A percentile compares a stretch with the other conserved stretches of the same genome.
phyloP scores from a whole-genome alignment of 2,113 vertebrate genomes.

The Melierax canorus region DNA sequence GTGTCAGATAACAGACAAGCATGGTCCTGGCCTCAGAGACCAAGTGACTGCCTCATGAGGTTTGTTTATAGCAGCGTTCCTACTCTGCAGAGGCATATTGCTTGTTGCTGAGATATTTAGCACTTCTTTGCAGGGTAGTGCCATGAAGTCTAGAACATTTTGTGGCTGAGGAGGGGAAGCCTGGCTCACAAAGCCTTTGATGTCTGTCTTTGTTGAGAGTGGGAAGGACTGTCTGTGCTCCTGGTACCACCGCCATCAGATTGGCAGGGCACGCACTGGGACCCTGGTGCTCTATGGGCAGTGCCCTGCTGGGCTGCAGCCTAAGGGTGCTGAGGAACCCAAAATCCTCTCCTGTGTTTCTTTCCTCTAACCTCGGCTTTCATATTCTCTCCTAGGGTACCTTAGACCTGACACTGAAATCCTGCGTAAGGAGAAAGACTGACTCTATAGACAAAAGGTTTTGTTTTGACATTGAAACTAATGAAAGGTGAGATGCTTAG shows the following conservation, averaged over 20 bases:
- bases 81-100: background rate
- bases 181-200: background rate
- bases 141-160: background rate
- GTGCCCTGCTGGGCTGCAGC: background rate
- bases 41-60: fast-evolving
- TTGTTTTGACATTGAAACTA: slow-evolving; percentile 94
- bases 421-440: slow-evolving; percentile 89
- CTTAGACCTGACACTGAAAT: slow-evolving; percentile 85
- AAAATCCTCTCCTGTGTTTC: background rate
- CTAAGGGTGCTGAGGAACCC: background rate
- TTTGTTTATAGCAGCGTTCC: background rate
- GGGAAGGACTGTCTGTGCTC: background rate
- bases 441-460: slow-evolving; percentile 98
- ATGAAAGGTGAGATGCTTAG: slow-evolving; percentile 80
- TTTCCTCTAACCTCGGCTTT: background rate
- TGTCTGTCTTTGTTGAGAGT: background rate
- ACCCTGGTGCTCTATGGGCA: background rate
- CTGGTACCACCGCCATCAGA: background rate
- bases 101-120: background rate
- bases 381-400: slow-evolving; percentile 73
- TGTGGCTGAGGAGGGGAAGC: background rate
- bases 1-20: background rate
- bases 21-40: background rate
- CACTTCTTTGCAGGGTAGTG: background rate
- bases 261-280: background rate